Base-by-base conservation (phyloP, 2,888 invertebrate species). In the Nomada flava region DNA sequence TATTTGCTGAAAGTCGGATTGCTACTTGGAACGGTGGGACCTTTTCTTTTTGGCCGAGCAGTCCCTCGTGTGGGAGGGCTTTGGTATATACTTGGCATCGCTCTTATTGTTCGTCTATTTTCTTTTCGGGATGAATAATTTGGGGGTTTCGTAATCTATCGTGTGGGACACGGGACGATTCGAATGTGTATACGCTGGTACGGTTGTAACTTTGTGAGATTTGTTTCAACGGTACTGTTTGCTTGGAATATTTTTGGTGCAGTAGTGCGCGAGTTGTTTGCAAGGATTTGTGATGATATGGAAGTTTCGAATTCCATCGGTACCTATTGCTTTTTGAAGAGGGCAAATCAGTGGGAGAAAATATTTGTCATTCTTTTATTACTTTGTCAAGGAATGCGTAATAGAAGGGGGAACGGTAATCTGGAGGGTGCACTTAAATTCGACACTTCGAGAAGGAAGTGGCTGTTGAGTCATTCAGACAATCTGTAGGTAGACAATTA, bases 401-500 rank as follows among this genome's bases (percentile, higher is more conserved):
- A 47, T 23, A 9, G 11, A 7, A 2, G 11, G 4, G 13, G 18
- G 4, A 44, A n/a, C n/a, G 7, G 5, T 15, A n/a, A 15, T 42
- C 36, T 13, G 18, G 23, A 10, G 53, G 26, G 10, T 42, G 29
- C 52, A 53, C n/a, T 26, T 23, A 10, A 53, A 53, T 44, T 47
- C 20, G 44, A 60, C 2, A 29, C 52, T 72, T 55, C 4, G n/a
- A 29, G 15, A 63, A 62, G 20, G 50, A 26, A 57, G 72, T 13
- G 74, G 63, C 29, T 53, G 53, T 63, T 20, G n/a, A 76, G 63
- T 62, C 55, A 76, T 63, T 64, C 55, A 9, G 47, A 23, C 47
- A 63, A 73, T 50, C 18, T 50, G 55, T 76, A 71, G 63, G 47
- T 50, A 63, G 63, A 73, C 55, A 73, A 72, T 72, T 72, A 64